Base-by-base conservation (phyloP, 2,797 vertebrate genomes). In the Serranus cabrilla region DNA sequence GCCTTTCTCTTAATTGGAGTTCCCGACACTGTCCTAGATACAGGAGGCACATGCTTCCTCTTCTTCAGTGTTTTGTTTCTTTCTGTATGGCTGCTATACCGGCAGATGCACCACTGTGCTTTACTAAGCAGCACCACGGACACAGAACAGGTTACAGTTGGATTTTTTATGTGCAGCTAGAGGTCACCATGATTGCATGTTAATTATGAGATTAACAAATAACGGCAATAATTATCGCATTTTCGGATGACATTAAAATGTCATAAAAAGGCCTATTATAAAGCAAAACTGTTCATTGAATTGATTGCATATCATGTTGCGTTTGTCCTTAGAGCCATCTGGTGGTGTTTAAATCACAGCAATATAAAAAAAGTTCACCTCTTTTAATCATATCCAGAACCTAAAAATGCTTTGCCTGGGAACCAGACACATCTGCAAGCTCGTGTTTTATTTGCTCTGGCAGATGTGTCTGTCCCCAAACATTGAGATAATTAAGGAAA, bases 1-100 rank as follows among this genome's bases (percentile, higher is more conserved):
- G 45, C 31, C 65, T 71, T 49, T 63, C 20, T 52, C 59, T 83
- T 89, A 87, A 90, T 91, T 92, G 80, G 74, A 84, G 74, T 86
- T 73, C 50, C 46, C 25, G 9, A 71, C 56, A 55, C 16, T 18
- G 56, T 70, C 40, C 62, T 57, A 18, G 64, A 57, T 52, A 74
- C 71, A 68, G 25, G 8, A 37, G 37, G 84, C 74, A 66, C 56
- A 59, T 37, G 16, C 66, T 60, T 56, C 54, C 31, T 31, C 47
- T 12, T 14, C 37, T 69, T 51, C 23, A 4, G 18, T 40, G 20
- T 66, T 64, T 49, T 65, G 8, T 42, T 68, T 46, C 16, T 57
- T 42, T 47, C 51, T 69, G 52, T 61, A 51, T 55, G 20, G 17
- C 34, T 40, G 20, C 16, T 11, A 2, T 45, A 31, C 34, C 5